Evolutionary conservation across 2,797 vertebrate species (phyloP).

Genomic region (Eospalax fontanierii): DNA sequence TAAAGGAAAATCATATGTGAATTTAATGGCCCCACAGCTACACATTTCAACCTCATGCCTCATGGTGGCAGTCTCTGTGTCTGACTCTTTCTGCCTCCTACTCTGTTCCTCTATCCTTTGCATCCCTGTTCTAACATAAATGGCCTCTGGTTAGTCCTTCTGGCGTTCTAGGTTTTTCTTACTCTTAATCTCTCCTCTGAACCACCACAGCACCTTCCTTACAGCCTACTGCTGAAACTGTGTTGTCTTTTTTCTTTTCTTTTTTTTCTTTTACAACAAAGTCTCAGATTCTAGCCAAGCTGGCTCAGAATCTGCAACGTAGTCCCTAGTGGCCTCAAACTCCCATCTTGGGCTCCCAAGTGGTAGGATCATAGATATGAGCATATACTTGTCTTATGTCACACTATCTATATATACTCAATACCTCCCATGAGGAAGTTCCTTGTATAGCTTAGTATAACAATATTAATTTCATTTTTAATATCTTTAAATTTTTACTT

Average conservation of each 20-base stretch:
- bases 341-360: background rate
- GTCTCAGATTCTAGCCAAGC: background rate
- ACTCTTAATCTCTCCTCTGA: background rate
- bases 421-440: background rate
- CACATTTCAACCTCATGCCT: background rate
- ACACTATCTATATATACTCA: background rate
- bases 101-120: background rate
- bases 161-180: background rate
- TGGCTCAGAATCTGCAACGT: background rate
- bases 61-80: background rate
- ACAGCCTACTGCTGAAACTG: background rate
- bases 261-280: background rate
- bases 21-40: background rate
- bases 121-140: background rate
- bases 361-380: background rate
- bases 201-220: background rate
- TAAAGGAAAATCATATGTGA: conserved; percentile 24
- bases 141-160: background rate
- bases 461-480: too few species aligned
- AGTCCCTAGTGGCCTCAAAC: background rate
- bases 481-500: too few species aligned
- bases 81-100: background rate
- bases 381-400: background rate
- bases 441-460: background rate
- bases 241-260: background rate